These are phyloP conservation scores for Leptinotarsa undecemlineata DNA, from an alignment of 1,140 invertebrate species.

Conservation along the genomic window DNA sequence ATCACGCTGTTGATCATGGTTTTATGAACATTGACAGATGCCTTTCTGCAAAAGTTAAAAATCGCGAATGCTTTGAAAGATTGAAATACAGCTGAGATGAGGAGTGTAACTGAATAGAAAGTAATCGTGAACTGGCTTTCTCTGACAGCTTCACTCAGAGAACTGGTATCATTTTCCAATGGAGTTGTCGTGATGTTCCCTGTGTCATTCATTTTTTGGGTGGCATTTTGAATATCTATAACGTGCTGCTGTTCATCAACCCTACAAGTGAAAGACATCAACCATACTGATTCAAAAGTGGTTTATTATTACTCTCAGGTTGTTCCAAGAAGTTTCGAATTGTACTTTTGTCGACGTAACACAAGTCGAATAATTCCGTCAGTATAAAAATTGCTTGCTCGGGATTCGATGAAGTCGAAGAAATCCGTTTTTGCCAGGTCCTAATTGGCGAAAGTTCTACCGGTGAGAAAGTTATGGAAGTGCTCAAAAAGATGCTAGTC, in stretches of 20 bases:
- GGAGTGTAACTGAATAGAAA: constrained; percentile 32
- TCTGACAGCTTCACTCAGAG: neutral
- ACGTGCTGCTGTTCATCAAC: constrained; percentile 29
- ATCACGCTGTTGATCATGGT: constrained; percentile 66
- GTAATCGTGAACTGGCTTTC: constrained; percentile 25
- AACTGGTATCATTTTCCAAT: constrained; percentile 1
- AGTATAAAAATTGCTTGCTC: no score
- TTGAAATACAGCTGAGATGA: constrained; percentile 17
- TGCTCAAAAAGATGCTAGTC: no score
- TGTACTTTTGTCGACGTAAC: no score
- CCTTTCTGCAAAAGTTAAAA: constrained; percentile 63
- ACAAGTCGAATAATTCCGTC: no score
- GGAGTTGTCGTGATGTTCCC: neutral
- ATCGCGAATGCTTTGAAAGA: constrained; percentile 53
- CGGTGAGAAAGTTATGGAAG: no score
- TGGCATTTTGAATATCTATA: constrained; percentile 13
- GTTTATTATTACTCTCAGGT: no score
- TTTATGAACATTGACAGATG: constrained; percentile 69
- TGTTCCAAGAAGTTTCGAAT: no score
- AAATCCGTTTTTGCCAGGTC: no score
- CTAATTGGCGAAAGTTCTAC: no score
- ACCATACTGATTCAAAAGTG: no score
- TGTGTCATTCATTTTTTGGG: neutral
- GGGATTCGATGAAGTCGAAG: no score
- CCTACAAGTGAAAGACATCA: constrained; percentile 22